A percentile compares a stretch with the other conserved stretches of the same genome.
Conservation (phyloP, 2,113 vertebrate species). For the Recurvirostra avosetta region DNA sequence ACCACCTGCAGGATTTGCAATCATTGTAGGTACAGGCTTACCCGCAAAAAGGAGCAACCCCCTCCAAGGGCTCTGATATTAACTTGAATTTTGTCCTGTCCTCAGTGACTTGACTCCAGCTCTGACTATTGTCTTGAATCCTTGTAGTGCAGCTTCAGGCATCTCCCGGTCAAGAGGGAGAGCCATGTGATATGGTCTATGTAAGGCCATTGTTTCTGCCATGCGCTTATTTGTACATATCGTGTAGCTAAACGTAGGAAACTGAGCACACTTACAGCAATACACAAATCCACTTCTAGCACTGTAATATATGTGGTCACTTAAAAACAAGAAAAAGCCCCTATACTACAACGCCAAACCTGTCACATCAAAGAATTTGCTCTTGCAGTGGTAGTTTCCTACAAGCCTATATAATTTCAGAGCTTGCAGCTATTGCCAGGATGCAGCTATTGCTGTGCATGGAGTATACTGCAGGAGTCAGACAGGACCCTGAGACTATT, state of each 20-base stretch:
- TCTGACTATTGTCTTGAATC: background rate
- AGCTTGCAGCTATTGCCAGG: background rate
- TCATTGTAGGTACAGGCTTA: background rate
- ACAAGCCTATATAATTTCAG: background rate
- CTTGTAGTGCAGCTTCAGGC: rapidly evolving
- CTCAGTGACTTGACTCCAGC: background rate
- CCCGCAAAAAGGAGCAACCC: background rate
- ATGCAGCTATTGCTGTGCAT: background rate
- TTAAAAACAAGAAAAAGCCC: background rate
- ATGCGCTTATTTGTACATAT: background rate
- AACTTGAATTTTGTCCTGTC: background rate
- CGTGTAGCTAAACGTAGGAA: background rate
- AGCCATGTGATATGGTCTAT: rapidly evolving
- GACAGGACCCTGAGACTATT: background rate
- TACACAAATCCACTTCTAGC: background rate
- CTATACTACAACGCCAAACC: background rate
- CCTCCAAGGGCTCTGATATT: background rate
- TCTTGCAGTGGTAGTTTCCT: background rate
- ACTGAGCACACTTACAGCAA: background rate
- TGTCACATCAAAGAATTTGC: background rate
- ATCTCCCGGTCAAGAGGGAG: background rate
- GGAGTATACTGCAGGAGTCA: background rate
- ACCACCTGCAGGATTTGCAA: background rate
- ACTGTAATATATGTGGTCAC: background rate
- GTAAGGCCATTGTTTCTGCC: background rate